Evolutionary conservation across 2,888 invertebrate genomes (phyloP).

Genomic region (Morpho deidamia): DNA sequence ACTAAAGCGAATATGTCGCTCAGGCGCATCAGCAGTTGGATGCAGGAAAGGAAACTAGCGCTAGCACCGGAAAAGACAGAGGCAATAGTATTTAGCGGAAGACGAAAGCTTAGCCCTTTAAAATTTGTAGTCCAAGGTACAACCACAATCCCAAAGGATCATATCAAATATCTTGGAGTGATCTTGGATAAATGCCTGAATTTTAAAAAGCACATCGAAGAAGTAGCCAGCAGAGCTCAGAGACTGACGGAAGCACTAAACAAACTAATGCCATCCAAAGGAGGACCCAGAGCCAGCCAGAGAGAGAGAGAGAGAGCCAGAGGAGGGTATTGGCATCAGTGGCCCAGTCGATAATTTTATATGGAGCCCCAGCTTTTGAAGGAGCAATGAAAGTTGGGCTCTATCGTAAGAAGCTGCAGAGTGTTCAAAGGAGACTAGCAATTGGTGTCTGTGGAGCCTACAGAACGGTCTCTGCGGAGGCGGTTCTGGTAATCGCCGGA

Average conservation of each 20-base stretch:
- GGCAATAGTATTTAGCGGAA: background rate
- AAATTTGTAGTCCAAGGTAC: background rate
- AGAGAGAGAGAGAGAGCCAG: too few species aligned
- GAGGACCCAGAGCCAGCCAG: too few species aligned
- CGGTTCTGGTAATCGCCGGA: too few species aligned
- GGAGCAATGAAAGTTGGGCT: too few species aligned
- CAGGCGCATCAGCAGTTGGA: background rate
- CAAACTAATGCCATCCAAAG: background rate
- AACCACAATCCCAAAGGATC: background rate
- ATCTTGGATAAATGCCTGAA: background rate
- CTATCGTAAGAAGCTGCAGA: too few species aligned
- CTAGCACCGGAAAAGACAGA: background rate
- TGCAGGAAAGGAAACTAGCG: background rate
- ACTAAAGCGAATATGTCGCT: background rate
- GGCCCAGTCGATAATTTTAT: too few species aligned
- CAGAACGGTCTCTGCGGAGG: too few species aligned
- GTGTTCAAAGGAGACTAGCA: too few species aligned
- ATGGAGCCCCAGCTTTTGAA: too few species aligned
- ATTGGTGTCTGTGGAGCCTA: too few species aligned
- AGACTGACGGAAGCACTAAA: background rate
- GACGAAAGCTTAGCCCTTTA: background rate
- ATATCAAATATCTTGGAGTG: background rate
- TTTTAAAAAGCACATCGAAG: background rate
- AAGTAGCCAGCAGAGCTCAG: background rate
- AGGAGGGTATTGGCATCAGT: too few species aligned